phyloP scores from a whole-genome alignment of 2,888 invertebrate species.

The Aporophyla lueneburgensis region DNA sequence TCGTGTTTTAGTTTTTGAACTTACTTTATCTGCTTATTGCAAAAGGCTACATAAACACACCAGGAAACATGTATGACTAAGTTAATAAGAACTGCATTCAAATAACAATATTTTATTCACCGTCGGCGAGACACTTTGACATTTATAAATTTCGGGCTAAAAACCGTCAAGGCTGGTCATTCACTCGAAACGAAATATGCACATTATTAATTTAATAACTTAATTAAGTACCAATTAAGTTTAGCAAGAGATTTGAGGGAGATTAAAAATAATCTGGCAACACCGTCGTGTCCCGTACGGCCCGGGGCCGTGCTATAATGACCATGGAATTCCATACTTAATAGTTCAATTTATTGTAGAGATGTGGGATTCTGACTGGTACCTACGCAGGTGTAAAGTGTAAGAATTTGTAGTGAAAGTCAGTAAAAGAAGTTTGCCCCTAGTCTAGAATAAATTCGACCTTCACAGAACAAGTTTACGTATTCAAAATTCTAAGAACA shows the following conservation, averaged over 20 bases:
- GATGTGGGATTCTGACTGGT: constrained; percentile 40
- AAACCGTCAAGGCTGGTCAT: constrained; percentile 46
- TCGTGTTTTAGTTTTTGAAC: no score
- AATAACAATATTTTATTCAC: constrained; percentile 29
- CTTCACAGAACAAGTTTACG: constrained; percentile 48
- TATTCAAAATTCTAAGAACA: constrained; percentile 32
- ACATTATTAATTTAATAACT: constrained; percentile 15
- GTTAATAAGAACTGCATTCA: background rate
- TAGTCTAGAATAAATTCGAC: constrained; percentile 46
- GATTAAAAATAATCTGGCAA: constrained; percentile 41
- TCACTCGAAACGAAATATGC: constrained; percentile 41
- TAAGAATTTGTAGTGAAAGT: constrained; percentile 39
- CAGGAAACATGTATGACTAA: background rate
- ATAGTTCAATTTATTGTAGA: constrained; percentile 69
- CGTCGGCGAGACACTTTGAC: constrained; percentile 14
- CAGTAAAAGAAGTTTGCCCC: constrained; percentile 25
- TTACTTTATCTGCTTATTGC: no score
- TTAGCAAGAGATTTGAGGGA: background rate
- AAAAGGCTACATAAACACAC: background rate
- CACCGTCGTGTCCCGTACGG: constrained; percentile 55
- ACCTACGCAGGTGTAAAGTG: constrained; percentile 43
- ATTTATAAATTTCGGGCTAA: constrained; percentile 26
- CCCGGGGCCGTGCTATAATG: constrained; percentile 71
- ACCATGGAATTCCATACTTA: constrained; percentile 74
- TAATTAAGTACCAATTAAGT: constrained; percentile 13